phyloP scores from a whole-genome alignment of 92 coral and sea anemone species.

The Palythoa grandis region DNA sequence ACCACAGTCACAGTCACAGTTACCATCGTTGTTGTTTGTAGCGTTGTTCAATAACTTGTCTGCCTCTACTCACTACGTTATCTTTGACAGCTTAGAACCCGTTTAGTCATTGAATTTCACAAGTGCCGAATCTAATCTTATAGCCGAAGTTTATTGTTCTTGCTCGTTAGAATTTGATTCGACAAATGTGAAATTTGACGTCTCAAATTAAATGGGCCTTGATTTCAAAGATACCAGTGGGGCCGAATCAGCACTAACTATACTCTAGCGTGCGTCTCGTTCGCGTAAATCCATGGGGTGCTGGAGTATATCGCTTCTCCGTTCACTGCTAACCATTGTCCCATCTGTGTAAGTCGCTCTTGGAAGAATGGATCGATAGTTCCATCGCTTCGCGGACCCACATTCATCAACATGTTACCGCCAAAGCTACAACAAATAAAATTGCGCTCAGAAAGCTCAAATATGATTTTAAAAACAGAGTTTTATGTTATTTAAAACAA shows the following conservation, averaged over 20 bases:
- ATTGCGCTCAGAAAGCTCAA: too few relatives aligned
- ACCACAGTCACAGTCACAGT: too few relatives aligned
- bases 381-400: slow-evolving; percentile 95
- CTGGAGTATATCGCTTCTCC: slow-evolving; percentile 94
- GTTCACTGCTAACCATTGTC: slow-evolving; percentile 89
- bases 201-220: background rate
- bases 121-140: too few relatives aligned
- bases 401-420: slow-evolving; percentile 90
- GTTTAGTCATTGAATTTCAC: too few relatives aligned
- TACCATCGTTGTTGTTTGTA: too few relatives aligned
- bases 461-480: too few relatives aligned
- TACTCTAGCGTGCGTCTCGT: slow-evolving; percentile 71
- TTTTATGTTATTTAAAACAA: too few relatives aligned
- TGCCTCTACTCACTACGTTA: too few relatives aligned
- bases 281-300: slow-evolving; percentile 86
- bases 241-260: slow-evolving; percentile 19
- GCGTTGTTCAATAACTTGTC: too few relatives aligned
- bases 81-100: too few relatives aligned
- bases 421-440: slow-evolving; percentile 77
- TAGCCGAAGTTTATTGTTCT: too few relatives aligned
- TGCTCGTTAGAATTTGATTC: too few relatives aligned
- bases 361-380: slow-evolving; percentile 90
- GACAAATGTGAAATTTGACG: background rate
- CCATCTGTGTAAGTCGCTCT: slow-evolving; percentile 94
- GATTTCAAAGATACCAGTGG: background rate